These are phyloP conservation scores for Metacarcinus magister DNA, from an alignment of 2,888 invertebrate species.

Conservation along the genomic window DNA sequence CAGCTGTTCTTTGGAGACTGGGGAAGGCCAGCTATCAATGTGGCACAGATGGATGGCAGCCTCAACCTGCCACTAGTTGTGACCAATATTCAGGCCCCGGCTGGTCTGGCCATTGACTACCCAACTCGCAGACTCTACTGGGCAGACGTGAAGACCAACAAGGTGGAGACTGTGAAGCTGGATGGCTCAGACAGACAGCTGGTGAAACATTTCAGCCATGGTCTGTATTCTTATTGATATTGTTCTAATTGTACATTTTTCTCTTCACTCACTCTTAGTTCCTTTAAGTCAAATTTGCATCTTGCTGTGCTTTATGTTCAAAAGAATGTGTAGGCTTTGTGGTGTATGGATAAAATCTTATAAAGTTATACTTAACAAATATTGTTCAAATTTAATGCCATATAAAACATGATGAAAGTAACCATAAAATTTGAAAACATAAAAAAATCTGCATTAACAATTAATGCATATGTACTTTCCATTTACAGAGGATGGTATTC, in stretches of 20 bases:
- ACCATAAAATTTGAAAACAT: background rate
- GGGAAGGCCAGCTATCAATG: conserved; percentile 88
- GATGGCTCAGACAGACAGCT: conserved; percentile 89
- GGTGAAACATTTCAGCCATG: conserved; percentile 87
- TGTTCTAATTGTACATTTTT: background rate
- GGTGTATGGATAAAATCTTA: background rate
- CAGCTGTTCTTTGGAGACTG: conserved; percentile 91
- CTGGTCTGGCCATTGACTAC: conserved; percentile 91
- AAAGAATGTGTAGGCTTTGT: background rate
- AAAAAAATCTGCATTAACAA: background rate
- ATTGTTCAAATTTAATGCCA: no score
- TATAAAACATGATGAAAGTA: no score
- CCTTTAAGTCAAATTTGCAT: background rate
- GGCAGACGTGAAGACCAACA: conserved; percentile 91
- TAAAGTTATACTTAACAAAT: no score
- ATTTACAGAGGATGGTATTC: conserved; percentile 87
- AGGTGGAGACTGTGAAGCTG: conserved; percentile 89
- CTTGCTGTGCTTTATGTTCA: background rate
- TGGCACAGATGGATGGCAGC: conserved; percentile 89
- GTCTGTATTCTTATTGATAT: conserved; percentile 82
- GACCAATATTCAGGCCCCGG: conserved; percentile 89
- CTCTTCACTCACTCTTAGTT: background rate
- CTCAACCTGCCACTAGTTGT: conserved; percentile 87
- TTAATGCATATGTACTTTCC: background rate
- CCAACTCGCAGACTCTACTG: conserved; percentile 92